A percentile compares a stretch with the other conserved stretches of the same genome.
Conservation (phyloP, 2,113 vertebrate genomes). For the Nicator chloris region DNA sequence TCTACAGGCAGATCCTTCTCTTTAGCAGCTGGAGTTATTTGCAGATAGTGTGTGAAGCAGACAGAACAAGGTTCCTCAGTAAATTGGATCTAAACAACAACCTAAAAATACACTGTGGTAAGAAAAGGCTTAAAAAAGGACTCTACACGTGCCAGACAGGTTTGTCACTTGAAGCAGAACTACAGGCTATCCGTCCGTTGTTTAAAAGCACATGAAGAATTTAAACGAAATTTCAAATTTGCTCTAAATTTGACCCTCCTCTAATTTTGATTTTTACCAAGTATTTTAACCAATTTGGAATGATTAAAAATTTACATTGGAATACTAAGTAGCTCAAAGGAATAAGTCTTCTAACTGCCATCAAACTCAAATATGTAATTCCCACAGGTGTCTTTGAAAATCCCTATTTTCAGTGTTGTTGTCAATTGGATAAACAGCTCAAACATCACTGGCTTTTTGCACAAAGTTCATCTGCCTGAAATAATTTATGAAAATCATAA, state of each 20-base stretch:
- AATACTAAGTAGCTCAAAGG: not conserved
- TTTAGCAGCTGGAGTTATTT: not conserved
- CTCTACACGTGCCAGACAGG: not conserved
- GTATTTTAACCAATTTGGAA: not conserved
- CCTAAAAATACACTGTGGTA: not conserved
- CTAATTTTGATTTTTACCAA: not conserved
- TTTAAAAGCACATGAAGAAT: not conserved
- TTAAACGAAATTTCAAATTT: not conserved
- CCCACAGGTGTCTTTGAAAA: not conserved
- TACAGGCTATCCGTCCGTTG: not conserved
- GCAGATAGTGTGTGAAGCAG: not conserved
- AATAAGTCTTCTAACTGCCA: not conserved
- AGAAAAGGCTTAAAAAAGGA: not conserved
- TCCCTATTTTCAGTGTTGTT: not conserved
- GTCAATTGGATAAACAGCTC: not conserved
- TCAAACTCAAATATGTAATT: not conserved
- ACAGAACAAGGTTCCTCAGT: not conserved
- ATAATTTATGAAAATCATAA: constrained; percentile 48
- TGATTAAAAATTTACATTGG: not conserved
- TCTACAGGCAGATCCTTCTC: not conserved
- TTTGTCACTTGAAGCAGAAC: not conserved
- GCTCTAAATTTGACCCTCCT: not conserved
- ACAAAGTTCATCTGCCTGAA: not conserved
- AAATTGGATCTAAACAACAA: not conserved
- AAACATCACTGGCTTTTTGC: not conserved